Evolutionary conservation across 2,888 invertebrate species (phyloP).

Genomic region (Drosophila bunnanda): DNA sequence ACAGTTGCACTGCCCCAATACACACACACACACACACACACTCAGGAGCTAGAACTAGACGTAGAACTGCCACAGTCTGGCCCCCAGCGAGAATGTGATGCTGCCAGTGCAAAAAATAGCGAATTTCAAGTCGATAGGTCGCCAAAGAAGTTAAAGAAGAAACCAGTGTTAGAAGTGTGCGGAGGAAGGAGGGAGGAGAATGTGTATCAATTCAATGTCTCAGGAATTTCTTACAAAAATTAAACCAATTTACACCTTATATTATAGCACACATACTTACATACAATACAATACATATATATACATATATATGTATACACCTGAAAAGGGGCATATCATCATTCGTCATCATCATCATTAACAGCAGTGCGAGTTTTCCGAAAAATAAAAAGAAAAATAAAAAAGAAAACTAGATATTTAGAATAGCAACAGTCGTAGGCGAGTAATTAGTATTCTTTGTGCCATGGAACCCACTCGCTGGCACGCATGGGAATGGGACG

Average conservation of each 20-base stretch:
- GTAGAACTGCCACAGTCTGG: conserved; percentile 6
- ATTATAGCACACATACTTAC: conserved; percentile 17
- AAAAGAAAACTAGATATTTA: conserved; percentile 13
- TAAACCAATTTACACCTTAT: conserved; percentile 36
- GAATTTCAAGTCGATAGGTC: conserved; percentile 11
- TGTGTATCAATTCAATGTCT: conserved; percentile 82
- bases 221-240: conserved; percentile 77
- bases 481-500: conserved; percentile 5
- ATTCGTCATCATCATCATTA: conserved; percentile 19
- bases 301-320: conserved; percentile 7
- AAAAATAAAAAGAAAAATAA: conserved; percentile 3
- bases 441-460: conserved; percentile 50
- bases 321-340: conserved; percentile 37
- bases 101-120: conserved; percentile 8
- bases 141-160: conserved; percentile 17
- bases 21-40: background rate
- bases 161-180: conserved; percentile 6
- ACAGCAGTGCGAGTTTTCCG: conserved; percentile 31
- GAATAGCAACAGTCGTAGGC: conserved; percentile 30
- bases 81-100: background rate
- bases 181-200: conserved; percentile 4
- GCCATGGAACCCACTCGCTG: conserved; percentile 31
- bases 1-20: conserved; percentile 11
- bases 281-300: conserved; percentile 10
- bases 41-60: conserved; percentile 7